A percentile compares a stretch with the other conserved stretches of the same genome.
Evolutionary conservation across 2,888 invertebrate genomes (phyloP).

Genomic region (Seira musarum): DNA sequence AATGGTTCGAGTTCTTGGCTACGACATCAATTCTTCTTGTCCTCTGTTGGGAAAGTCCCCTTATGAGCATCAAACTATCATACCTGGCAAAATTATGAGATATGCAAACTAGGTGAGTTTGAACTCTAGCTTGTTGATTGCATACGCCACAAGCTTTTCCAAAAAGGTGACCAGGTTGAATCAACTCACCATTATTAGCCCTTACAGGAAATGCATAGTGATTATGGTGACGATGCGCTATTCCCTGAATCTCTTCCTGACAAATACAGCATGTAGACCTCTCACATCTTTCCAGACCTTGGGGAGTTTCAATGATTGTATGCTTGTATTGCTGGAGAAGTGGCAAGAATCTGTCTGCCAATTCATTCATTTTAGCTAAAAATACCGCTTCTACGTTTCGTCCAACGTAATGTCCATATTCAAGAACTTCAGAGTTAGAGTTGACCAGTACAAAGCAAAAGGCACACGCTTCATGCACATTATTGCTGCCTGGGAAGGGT

Average conservation of each 20-base stretch:
- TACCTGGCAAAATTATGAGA: conserved; percentile 28
- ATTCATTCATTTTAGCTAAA: conserved; percentile 24
- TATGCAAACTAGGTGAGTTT: not conserved
- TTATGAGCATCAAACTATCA: conserved; percentile 24
- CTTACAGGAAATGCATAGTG: conserved; percentile 10
- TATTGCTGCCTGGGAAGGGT: not conserved
- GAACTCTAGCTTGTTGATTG: not conserved
- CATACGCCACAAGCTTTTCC: conserved; percentile 17
- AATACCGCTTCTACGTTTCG: not conserved
- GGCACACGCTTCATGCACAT: conserved; percentile 20
- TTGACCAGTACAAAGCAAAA: conserved; percentile 12
- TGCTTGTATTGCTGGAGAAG: conserved; percentile 18
- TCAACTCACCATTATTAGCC: not conserved
- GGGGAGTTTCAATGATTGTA: not conserved
- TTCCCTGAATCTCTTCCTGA: not conserved
- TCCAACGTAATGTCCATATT: conserved; percentile 10
- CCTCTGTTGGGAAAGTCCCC: not conserved
- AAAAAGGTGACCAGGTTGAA: conserved; percentile 13
- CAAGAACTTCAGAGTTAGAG: not conserved
- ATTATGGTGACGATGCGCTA: conserved; percentile 23
- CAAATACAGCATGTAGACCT: conserved; percentile 19
- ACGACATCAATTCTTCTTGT: not conserved
- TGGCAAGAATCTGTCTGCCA: not conserved
- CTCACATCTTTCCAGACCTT: not conserved
- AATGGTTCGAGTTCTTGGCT: not conserved